Evolutionary conservation across 2,113 vertebrate genomes (phyloP), one percentile per base, ranked within the genome.

Genomic region (Fulica atra): DNA sequence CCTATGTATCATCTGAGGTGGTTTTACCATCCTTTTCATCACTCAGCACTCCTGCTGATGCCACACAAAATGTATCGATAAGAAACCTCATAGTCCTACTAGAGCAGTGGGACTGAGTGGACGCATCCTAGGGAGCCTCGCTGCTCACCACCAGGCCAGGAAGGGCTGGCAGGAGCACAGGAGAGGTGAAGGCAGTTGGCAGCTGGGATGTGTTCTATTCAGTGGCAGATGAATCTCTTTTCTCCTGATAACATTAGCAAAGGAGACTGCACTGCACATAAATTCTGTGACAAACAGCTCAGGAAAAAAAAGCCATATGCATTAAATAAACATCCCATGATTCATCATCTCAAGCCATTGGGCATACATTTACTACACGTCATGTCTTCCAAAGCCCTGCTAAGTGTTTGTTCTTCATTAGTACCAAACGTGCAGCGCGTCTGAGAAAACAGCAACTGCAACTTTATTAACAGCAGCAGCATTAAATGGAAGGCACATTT

Each of bases 321-420:
- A 78, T 71, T 89, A 91, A 92, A 68, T 1, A 89, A 94, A 56
- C 31, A 81, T 42, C 61, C 64, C 28, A 6, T 69, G 86, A 90
- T 69, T 80, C 82, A 93, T 44, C 33, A 20, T 42, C 76, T 68
- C 46, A 78, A 79, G 56, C 74, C 53, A 92, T 57, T 17, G 77
- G 63, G 59, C 81, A 69, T n/a, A 44, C 25, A 48, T 61, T 92
- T 81, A 83, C 59, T 26, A 64, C 65, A 42, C 53, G 31, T 29
- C 80, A 90, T 13, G 26, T 35, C 61, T 89, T 91, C 70, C 73
- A 81, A 89, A 81, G 42, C 73, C 1, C 2, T 56, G 4, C 44
- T 26, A 86, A 72, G 64, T 61, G 59, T 90, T 96, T 94, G 82
- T 50, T 80, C 51, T 63, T 88, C 65, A 66, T 86, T 92, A 90